These are phyloP conservation scores for Nebria salina DNA, from an alignment of 2,888 invertebrate species.

Conservation along the genomic window DNA sequence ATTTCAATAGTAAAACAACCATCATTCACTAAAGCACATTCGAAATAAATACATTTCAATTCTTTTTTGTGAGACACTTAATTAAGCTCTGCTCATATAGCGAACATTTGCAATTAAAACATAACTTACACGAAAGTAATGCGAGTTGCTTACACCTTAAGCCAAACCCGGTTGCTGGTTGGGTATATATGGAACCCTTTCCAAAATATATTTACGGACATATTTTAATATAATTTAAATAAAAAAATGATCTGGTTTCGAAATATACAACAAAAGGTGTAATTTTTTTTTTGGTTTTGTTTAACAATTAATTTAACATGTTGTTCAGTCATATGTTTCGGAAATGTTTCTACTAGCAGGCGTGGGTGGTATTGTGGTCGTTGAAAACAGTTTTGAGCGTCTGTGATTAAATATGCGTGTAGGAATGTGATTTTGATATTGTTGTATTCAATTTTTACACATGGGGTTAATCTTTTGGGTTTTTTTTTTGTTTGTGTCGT, in stretches of 20 bases:
- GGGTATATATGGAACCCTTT: too few species aligned
- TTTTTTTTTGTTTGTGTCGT: conserved; percentile 51
- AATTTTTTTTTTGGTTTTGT: conserved; percentile 32
- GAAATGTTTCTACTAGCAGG: conserved; percentile 53
- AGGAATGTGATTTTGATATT: conserved; percentile 33
- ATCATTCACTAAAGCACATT: too few species aligned
- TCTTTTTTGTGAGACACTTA: too few species aligned
- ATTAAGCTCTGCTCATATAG: too few species aligned
- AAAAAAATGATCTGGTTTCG: neutral
- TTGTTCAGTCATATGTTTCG: conserved; percentile 52
- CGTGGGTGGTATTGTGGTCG: conserved; percentile 41
- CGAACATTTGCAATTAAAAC: too few species aligned
- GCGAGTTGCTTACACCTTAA: too few species aligned
- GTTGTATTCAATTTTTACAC: neutral
- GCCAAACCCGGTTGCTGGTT: too few species aligned
- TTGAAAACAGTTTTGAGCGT: conserved; percentile 42
- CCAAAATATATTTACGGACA: too few species aligned
- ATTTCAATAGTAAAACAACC: neutral
- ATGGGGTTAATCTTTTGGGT: conserved; percentile 12
- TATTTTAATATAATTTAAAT: neutral
- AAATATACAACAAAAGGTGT: neutral
- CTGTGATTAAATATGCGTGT: conserved; percentile 18
- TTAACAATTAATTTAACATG: conserved; percentile 44
- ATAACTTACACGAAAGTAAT: too few species aligned
- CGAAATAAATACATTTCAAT: too few species aligned